Conservation (phyloP, 1,140 invertebrate genomes). For the Caerostris extrusa region DNA sequence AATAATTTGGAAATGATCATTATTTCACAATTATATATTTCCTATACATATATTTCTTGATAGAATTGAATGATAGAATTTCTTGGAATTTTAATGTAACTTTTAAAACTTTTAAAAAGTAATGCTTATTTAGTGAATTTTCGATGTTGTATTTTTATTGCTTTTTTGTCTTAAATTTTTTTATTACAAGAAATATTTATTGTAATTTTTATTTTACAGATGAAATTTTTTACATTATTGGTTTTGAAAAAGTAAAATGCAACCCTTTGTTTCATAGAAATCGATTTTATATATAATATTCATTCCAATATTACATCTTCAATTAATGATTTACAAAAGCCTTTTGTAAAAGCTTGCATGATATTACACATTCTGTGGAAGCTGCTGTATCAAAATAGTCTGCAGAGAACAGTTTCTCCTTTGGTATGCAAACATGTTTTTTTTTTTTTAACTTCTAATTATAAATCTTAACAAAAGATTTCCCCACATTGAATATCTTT, state of each 20-base stretch:
- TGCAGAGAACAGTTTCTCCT: background rate
- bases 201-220: conserved; percentile 21
- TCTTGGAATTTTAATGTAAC: too few relatives aligned
- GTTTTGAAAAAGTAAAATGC: background rate
- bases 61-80: too few relatives aligned
- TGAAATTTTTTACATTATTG: conserved; percentile 52
- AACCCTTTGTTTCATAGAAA: conserved; percentile 28
- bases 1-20: too few relatives aligned
- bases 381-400: background rate
- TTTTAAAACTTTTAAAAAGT: too few relatives aligned
- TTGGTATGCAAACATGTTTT: background rate
- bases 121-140: too few relatives aligned
- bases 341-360: conserved; percentile 28
- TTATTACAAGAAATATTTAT: background rate
- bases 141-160: too few relatives aligned
- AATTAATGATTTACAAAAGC: background rate
- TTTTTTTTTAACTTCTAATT: background rate
- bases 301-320: background rate
- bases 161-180: too few relatives aligned
- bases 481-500: background rate
- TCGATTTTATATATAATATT: conserved; percentile 49
- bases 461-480: background rate
- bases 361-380: conserved; percentile 53
- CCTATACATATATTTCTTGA: too few relatives aligned
- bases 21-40: too few relatives aligned